Base-by-base conservation (phyloP, 2,888 invertebrate genomes). In the Quadroppia sp. region DNA sequence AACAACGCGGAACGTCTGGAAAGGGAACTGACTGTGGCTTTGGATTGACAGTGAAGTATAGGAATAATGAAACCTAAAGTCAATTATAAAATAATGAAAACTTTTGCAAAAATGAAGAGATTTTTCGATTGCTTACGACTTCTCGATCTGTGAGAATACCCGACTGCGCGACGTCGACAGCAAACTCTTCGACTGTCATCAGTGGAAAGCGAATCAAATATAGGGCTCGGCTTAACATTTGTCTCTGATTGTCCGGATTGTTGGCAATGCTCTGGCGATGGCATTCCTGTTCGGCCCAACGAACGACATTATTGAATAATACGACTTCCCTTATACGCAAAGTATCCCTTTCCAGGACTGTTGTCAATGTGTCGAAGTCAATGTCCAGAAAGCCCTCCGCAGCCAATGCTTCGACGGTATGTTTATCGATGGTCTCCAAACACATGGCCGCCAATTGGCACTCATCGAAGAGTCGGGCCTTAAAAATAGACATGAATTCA, bases 161-260 rank as follows among this genome's bases (percentile, higher is more conserved):
- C 78, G 89, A 89, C 79, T 89, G 89, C 0, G 90, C 89, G 0
- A 89, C 88, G 0, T 88, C 89, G 81, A 87, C 86, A 0, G 90
- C 91, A 82, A 92, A 92, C 81, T 92, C 92, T 81, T 92, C 91
- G 0, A 90, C 88, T 0, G 89, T 89, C 91, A 92, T 92, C 28
- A 91, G 82, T 0, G 92, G 91, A 81, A 91, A 92, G 32, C 92
- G 84, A 72, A 92, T 88, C 0, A 90, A 86, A 48, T 87, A 86
- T 78, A 92, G 85, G 0, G 90, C 89, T 71, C 86, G 81, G 0
- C 89, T 90, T 0, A 92, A 83, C 0, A 89, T 88, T 75, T 84
- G 82, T 76, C 90, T 83, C 80, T 89, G 89, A 82, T 90, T 89
- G 76, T 87, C 87, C 0, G 89, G 86, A 0, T 86, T 88, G 1